Conservation (phyloP, 30 jellyfish, hydroid and myxozoan species). For the Cassiopea andromeda region DNA sequence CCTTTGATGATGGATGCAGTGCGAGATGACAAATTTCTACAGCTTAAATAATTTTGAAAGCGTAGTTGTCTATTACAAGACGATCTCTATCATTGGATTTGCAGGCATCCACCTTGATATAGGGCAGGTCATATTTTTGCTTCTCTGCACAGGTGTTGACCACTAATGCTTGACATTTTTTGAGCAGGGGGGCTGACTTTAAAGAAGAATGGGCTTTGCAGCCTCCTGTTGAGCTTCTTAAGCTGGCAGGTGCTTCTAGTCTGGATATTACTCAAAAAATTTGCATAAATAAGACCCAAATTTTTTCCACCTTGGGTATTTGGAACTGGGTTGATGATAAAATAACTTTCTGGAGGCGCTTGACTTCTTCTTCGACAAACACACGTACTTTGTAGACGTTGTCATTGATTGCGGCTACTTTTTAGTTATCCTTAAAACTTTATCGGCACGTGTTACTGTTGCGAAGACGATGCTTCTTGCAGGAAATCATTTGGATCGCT, state of each 20-base stretch:
- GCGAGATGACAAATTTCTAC: background rate
- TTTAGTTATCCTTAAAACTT: background rate
- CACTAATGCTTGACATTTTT: slow-evolving; percentile 16
- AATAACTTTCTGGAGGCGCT: background rate
- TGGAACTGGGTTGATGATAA: background rate
- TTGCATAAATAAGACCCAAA: slow-evolving; percentile 25
- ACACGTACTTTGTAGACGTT: background rate
- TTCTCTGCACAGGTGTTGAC: slow-evolving; percentile 62
- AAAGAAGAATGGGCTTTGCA: slow-evolving; percentile 13
- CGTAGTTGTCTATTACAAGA: background rate
- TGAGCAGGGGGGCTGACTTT: slow-evolving; percentile 40
- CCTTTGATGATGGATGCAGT: background rate
- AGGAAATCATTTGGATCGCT: slow-evolving; percentile 1
- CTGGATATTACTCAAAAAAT: slow-evolving; percentile 21
- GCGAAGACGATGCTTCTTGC: background rate
- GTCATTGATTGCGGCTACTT: background rate
- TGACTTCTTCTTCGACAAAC: background rate
- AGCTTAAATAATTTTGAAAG: background rate
- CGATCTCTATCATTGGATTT: slow-evolving; percentile 21
- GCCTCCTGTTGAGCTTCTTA: slow-evolving; percentile 47
- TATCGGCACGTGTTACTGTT: background rate
- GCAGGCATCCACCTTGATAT: slow-evolving; percentile 36
- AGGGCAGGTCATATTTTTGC: slow-evolving; percentile 65
- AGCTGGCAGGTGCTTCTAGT: slow-evolving; percentile 52
- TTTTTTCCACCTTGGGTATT: slow-evolving; percentile 19